These are phyloP conservation scores for Decapterus maruadsi DNA, from an alignment of 2,797 vertebrate species.

Conservation along the genomic window DNA sequence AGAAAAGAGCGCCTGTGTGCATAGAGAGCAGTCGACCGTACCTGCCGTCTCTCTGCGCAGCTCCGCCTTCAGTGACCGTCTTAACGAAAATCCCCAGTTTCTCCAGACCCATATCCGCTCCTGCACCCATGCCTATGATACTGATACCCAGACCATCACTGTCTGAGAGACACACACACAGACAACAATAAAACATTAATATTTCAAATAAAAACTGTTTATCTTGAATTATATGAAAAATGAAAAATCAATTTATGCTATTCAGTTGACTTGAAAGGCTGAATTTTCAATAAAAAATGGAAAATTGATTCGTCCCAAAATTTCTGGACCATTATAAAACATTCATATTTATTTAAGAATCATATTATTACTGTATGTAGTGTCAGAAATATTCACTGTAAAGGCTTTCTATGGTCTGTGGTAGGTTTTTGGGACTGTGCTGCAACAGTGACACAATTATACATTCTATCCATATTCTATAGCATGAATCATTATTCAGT, in stretches of 20 bases:
- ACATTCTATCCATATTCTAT: neutral
- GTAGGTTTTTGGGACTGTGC: too few species aligned
- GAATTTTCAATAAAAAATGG: too few species aligned
- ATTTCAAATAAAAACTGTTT: neutral
- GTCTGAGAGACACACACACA: conserved; percentile 79
- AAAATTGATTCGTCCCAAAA: too few species aligned
- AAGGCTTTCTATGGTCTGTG: too few species aligned
- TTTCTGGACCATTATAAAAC: too few species aligned
- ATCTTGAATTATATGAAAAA: neutral
- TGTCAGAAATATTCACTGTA: neutral
- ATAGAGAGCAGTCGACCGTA: conserved; percentile 60
- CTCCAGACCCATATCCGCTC: conserved; percentile 97
- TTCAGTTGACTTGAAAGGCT: too few species aligned
- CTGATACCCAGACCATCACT: conserved; percentile 96
- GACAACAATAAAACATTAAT: neutral
- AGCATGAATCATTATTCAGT: neutral
- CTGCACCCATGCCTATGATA: conserved; percentile 98
- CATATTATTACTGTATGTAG: neutral
- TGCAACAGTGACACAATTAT: neutral
- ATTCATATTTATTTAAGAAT: neutral
- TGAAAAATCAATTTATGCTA: too few species aligned
- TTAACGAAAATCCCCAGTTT: conserved; percentile 98
- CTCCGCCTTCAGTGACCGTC: conserved; percentile 95
- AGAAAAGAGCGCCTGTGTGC: neutral
- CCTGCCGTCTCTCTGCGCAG: conserved; percentile 94